A percentile compares a stretch with the other conserved stretches of the same genome.
Conservation (phyloP, 2,888 invertebrate species). For the Ochlodes sylvanus region DNA sequence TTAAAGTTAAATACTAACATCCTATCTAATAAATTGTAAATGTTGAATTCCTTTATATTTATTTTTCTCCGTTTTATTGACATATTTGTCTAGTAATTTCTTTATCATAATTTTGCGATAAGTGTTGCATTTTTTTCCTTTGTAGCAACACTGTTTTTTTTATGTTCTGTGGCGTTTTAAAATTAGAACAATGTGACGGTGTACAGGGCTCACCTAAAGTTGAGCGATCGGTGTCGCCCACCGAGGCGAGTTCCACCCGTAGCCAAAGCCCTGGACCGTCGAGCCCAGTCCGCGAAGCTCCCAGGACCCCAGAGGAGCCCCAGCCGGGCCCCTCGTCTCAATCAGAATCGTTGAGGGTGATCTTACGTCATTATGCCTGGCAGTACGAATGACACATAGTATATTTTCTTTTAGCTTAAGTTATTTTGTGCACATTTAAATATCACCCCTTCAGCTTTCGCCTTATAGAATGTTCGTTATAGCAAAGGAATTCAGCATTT, state of each 20-base stretch:
- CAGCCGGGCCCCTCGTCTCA: conserved; percentile 68
- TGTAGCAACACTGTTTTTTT: conserved; percentile 4
- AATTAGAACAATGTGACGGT: conserved; percentile 45
- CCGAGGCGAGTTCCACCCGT: conserved; percentile 56
- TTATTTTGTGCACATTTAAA: conserved; percentile 70
- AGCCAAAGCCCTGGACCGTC: conserved; percentile 58
- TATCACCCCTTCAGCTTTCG: conserved; percentile 49
- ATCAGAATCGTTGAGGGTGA: conserved; percentile 78
- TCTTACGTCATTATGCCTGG: conserved; percentile 82
- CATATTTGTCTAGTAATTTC: neutral
- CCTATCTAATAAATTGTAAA: conserved; percentile 45
- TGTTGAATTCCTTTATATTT: conserved; percentile 77
- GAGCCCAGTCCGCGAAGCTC: conserved; percentile 53
- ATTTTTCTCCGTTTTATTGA: conserved; percentile 8
- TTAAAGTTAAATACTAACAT: too few species aligned
- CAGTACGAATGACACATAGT: conserved; percentile 81
- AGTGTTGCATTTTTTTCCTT: neutral
- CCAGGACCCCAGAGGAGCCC: conserved; percentile 60
- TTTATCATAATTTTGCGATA: neutral
- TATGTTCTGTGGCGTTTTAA: conserved; percentile 12
- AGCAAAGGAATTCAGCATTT: conserved; percentile 83
- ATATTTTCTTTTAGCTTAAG: conserved; percentile 77
- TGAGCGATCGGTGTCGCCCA: conserved; percentile 65
- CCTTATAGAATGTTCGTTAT: conserved; percentile 48
- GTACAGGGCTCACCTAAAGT: conserved; percentile 63